Evolutionary conservation across 2,113 vertebrate genomes (phyloP), one percentile per base, ranked within the genome.

Genomic region (Brienomyrus longianalis): DNA sequence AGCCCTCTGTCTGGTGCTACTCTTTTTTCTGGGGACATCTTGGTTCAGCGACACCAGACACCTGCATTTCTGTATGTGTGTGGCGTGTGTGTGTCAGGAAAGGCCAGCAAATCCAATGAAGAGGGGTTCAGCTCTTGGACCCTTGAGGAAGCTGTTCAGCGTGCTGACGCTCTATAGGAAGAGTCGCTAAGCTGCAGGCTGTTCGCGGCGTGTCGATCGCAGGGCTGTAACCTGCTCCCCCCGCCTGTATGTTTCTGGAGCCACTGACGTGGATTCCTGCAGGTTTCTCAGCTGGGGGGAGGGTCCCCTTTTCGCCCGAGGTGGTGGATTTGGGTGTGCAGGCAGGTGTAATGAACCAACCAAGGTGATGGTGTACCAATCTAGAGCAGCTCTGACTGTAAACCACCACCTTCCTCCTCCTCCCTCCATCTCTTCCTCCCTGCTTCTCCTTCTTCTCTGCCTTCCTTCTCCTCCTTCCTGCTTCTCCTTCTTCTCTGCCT

Each of bases 11-110:
- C 87, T 93, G 95, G 93, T 94, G 93, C 93, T 92, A 91, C 92
- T 94, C 91, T 94, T 93, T 93, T 93, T 90, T 89, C 89, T 91
- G 39, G 86, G 90, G 94, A 92, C 92, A 91, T 95, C 93, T 95
- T 94, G 93, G 94, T 94, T 88, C 83, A 90, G 93, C n/a, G n/a
- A 1, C 2, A 9, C 59, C 23, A 11, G 59, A 27, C n/a, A 66
- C 31, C 27, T 48, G 51, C 59, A 86, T 62, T 11, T 88, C 8
- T 70, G 35, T 89, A 35, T 88, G 59, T 66, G 3, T 88, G 87
- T 88, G 48, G n/a, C n/a, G 84, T 31, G 62, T 90, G 84, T 3
- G 48, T 90, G 45, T 52, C 21, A 17, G 50, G 9, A 52, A 51
- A 86, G 9, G 23, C 23, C 48, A 51, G 48, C 10, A 21, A n/a